Base-by-base conservation (phyloP, 2,797 vertebrate genomes). In the Knipowitschia caucasica region DNA sequence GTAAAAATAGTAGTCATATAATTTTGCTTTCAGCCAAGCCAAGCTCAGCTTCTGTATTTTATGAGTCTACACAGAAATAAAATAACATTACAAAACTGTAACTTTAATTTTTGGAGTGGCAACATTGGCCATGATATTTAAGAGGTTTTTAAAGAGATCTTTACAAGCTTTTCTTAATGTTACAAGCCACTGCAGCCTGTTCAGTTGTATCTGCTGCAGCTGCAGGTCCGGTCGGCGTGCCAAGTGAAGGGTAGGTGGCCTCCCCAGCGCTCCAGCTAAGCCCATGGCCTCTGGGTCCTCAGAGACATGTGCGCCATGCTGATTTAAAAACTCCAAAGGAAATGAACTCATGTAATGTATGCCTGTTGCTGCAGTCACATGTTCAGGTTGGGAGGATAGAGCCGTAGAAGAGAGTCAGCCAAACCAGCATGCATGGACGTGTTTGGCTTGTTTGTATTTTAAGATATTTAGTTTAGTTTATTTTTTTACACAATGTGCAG, bases 291-390 rank as follows among this genome's bases (percentile, higher is more conserved):
- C 10, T 39, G 59, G 54, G 40, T 54, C 57, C 24, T 61, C 58
- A 69, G 50, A 33, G 46, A 34, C 35, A n/a, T 7, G 0, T 4
- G 52, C 31, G 39, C 49, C n/a, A 26, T 11, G 43, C 26, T 53
- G 57, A 69, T 66, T 59, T 33, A 64, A 44, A 53, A 67, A 59
- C 55, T 55, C 52, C 59, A 73, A 56, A 71, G 65, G 59, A 75
- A 73, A 73, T 73, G 18, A 59, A 75, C 46, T 59, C 38, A 34
- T 47, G 26, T 50, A 50, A n/a, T n/a, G n/a, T n/a, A n/a, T n/a
- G n/a, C n/a, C n/a, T n/a, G n/a, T 42, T 50, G 10, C 40, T 55
- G 54, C 2, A 33, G 54, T 45, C 33, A 64, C 54, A 46, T 27
- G 29, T 44, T 34, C 14, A 26, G 17, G 49, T 43, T 3, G 3